A percentile compares a stretch with the other conserved stretches of the same genome.
Evolutionary conservation across 2,797 vertebrate genomes (phyloP).

Genomic region (Takifugu rubripes): DNA sequence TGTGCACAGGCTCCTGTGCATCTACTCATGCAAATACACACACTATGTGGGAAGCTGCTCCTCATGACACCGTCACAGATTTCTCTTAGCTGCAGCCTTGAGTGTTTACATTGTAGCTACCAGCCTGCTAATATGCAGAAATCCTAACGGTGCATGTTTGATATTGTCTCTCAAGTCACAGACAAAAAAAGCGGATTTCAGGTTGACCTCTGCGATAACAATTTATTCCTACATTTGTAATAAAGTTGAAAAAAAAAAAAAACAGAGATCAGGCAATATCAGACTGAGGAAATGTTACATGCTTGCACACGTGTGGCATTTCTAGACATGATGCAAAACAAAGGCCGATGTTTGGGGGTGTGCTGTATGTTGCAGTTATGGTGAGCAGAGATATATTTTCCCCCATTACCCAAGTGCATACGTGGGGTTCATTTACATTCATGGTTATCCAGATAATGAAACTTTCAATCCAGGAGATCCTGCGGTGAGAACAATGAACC

Average conservation of each 20-base stretch:
- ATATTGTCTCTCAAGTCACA: constrained; percentile 2
- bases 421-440: constrained; percentile 84
- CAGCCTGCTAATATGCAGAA: constrained; percentile 12
- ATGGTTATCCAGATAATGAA: constrained; percentile 88
- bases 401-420: constrained; percentile 77
- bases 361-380: constrained; percentile 57
- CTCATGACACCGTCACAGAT: constrained; percentile 42
- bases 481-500: constrained; percentile 86
- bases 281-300: background rate
- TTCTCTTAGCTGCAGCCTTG: constrained; percentile 21
- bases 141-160: constrained; percentile 10
- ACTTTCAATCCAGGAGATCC: constrained; percentile 84
- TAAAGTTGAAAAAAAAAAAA: background rate
- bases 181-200: constrained; percentile 28
- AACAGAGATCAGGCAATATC: no score
- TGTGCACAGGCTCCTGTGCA: constrained; percentile 19
- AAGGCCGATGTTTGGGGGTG: constrained; percentile 43
- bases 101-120: constrained; percentile 31
- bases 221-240: background rate
- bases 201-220: constrained; percentile 1
- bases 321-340: constrained; percentile 33
- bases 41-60: constrained; percentile 35
- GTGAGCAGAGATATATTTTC: constrained; percentile 65
- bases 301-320: constrained; percentile 23
- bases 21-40: constrained; percentile 42